phyloP scores from a whole-genome alignment of 2,888 invertebrate species.

The Halocaridina rubra region DNA sequence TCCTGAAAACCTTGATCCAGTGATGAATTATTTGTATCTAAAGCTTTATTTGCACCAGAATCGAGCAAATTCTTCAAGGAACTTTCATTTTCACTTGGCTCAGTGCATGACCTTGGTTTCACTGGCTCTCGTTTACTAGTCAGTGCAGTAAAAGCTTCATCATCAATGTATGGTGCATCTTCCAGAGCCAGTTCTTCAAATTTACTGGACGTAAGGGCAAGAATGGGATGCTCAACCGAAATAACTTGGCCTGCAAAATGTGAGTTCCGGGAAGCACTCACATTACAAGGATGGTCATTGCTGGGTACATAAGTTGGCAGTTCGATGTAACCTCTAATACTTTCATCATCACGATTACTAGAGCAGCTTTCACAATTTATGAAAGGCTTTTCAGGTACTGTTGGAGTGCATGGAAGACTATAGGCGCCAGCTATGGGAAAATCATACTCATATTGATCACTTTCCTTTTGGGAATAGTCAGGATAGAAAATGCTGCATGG shows the following conservation, averaged over 20 bases:
- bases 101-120: no score
- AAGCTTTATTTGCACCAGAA: no score
- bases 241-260: not conserved
- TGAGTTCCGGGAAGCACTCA: not conserved
- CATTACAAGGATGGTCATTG: not conserved
- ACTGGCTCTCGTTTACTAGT: no score
- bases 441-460: not conserved
- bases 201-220: not conserved
- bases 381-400: not conserved
- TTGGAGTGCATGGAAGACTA: not conserved
- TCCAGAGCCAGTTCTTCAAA: not conserved
- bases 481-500: no score
- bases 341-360: constrained; percentile 15
- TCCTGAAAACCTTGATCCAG: no score
- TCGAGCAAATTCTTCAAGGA: no score
- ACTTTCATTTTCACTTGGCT: no score
- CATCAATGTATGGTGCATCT: not conserved
- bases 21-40: no score
- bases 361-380: not conserved
- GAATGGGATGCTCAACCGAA: not conserved
- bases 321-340: constrained; percentile 48
- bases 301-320: constrained; percentile 29
- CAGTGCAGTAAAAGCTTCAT: not conserved
- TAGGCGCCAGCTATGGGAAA: not conserved
- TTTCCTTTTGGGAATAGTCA: no score